phyloP scores from a whole-genome alignment of 2,113 vertebrate genomes.

The Ammodytes dubius region DNA sequence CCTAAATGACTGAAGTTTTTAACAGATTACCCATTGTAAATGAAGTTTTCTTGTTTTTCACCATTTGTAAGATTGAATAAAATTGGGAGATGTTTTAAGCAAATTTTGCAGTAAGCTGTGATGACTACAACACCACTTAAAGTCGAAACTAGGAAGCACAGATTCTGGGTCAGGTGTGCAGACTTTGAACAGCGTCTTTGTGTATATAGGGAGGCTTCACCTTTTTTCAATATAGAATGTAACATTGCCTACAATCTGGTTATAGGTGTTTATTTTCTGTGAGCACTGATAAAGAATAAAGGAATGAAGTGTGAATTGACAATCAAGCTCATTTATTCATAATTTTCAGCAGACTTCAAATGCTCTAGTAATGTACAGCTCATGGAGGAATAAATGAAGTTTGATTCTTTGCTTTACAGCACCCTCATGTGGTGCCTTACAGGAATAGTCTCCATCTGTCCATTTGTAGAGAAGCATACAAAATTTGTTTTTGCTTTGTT shows the following conservation, averaged over 20 bases:
- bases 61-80: slow-evolving; percentile 97
- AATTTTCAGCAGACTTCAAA: not conserved
- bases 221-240: slow-evolving; percentile 95
- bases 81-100: slow-evolving; percentile 96
- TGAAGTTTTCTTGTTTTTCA: slow-evolving; percentile 95
- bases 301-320: slow-evolving; percentile 85
- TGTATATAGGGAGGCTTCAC: slow-evolving; percentile 95
- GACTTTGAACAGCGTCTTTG: slow-evolving; percentile 90
- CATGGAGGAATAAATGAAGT: not conserved
- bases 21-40: slow-evolving; percentile 96
- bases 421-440: slow-evolving; percentile 57
- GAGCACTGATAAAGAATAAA: slow-evolving; percentile 98
- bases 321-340: slow-evolving; percentile 50
- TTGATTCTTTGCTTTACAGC: slow-evolving; percentile 21
- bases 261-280: slow-evolving; percentile 94
- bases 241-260: slow-evolving; percentile 93
- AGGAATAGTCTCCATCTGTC: not conserved
- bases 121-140: slow-evolving; percentile 92
- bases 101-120: slow-evolving; percentile 96
- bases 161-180: slow-evolving; percentile 71
- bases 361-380: not conserved
- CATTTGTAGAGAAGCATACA: not conserved
- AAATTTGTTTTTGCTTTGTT: not conserved
- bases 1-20: slow-evolving; percentile 97
- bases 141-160: slow-evolving; percentile 88